A percentile compares a stretch with the other conserved stretches of the same genome.
Conservation (phyloP, 2,797 vertebrate genomes). For the Pseudochaenichthys georgianus region DNA sequence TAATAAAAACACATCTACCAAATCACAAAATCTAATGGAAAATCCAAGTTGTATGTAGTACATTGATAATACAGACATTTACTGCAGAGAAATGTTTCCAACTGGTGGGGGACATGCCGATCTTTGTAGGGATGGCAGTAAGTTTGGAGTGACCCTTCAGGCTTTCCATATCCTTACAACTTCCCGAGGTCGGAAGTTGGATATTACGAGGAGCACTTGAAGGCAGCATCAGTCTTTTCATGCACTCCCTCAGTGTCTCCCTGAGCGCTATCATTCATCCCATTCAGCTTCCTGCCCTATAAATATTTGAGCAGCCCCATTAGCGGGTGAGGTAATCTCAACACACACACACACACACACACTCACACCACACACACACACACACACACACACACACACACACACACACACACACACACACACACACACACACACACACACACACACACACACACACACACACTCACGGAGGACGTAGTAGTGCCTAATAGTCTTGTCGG, state of each 20-base stretch:
- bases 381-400: no score
- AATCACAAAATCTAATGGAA: no score
- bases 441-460: no score
- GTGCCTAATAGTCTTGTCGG: conserved; percentile 67
- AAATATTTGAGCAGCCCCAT: conserved; percentile 80
- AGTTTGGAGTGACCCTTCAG: conserved; percentile 34
- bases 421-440: no score
- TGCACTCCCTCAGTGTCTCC: conserved; percentile 62
- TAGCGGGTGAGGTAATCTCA: conserved; percentile 72
- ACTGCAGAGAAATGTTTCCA: background rate
- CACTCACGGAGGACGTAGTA: conserved; percentile 47
- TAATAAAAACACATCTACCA: no score
- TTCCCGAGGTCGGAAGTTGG: conserved; percentile 38
- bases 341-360: conserved; percentile 41
- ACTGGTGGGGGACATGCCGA: conserved; percentile 2
- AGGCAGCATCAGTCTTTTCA: conserved; percentile 68
- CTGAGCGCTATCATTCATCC: conserved; percentile 69
- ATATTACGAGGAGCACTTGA: conserved; percentile 51
- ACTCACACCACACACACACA: no score
- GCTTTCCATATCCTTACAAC: conserved; percentile 44
- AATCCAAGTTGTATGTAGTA: no score
- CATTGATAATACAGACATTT: no score
- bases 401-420: no score
- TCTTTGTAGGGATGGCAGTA: background rate
- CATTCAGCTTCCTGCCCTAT: conserved; percentile 78